Conservation (phyloP, 1,140 invertebrate species). For the Bombus superbus region DNA sequence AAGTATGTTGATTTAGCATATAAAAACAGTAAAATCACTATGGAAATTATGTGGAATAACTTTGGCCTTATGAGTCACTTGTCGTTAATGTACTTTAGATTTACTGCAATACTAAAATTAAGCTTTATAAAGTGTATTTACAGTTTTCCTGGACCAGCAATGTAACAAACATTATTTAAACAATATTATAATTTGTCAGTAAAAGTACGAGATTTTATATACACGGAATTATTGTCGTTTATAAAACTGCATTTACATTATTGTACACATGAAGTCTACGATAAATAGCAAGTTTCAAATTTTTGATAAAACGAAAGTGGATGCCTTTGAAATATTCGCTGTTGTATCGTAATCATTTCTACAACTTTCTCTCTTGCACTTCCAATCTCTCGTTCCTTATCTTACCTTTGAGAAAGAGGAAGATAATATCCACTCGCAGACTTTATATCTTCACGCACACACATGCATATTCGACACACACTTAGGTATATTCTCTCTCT, state of each 20-base stretch:
- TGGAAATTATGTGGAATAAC: background rate
- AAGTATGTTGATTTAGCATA: conserved; percentile 30
- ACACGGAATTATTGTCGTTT: background rate
- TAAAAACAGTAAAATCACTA: background rate
- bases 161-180: conserved; percentile 7
- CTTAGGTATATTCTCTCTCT: conserved; percentile 45
- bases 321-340: background rate
- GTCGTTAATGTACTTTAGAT: conserved; percentile 22
- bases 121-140: conserved; percentile 38
- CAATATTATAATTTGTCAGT: conserved; percentile 10
- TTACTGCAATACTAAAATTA: conserved; percentile 9
- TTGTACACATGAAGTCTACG: background rate
- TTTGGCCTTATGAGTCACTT: conserved; percentile 3
- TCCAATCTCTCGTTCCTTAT: background rate
- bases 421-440: background rate
- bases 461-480: background rate
- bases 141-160: conserved; percentile 31
- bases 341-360: conserved; percentile 29
- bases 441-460: background rate
- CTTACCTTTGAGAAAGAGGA: background rate
- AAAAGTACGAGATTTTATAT: conserved; percentile 36
- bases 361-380: conserved; percentile 43
- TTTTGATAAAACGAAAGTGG: conserved; percentile 18
- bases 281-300: background rate
- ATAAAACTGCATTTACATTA: background rate